A percentile compares a stretch with the other conserved stretches of the same genome.
phyloP scores from a whole-genome alignment of 2,888 invertebrate genomes.

The Mythimna albipuncta region DNA sequence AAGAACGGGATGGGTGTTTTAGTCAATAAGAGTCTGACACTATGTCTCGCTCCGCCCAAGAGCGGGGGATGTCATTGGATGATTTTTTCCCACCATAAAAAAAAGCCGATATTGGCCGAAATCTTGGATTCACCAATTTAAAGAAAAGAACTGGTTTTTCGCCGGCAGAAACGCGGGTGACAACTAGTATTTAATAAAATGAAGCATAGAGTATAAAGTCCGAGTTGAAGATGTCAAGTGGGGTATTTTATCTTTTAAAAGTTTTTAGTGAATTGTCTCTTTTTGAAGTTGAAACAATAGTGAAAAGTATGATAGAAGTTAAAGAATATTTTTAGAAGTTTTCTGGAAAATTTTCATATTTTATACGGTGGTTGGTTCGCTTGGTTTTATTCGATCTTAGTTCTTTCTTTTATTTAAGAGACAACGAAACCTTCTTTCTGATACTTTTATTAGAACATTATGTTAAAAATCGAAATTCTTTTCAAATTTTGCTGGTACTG shows the following conservation, averaged over 20 bases:
- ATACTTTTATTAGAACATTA: neutral
- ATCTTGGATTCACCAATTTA: too few species aligned
- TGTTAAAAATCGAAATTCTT: neutral
- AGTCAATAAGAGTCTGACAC: too few species aligned
- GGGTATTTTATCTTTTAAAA: neutral
- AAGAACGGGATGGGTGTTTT: too few species aligned
- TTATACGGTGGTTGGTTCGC: neutral
- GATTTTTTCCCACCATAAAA: too few species aligned
- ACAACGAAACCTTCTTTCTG: neutral
- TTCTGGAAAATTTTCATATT: neutral
- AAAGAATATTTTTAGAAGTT: constrained; percentile 14
- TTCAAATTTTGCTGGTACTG: too few species aligned
- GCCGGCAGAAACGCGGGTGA: too few species aligned
- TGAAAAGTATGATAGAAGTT: neutral
- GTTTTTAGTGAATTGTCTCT: neutral
- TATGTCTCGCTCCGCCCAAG: too few species aligned
- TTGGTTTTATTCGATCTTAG: constrained; percentile 5
- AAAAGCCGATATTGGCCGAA: too few species aligned
- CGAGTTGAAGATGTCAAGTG: neutral
- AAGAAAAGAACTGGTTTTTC: too few species aligned
- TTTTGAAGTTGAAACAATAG: constrained; percentile 16
- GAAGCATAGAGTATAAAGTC: too few species aligned
- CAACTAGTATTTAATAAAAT: too few species aligned
- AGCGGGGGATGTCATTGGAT: too few species aligned
- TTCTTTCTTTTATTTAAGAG: constrained; percentile 5